A percentile compares a stretch with the other conserved stretches of the same genome.
phyloP scores from a whole-genome alignment of 2,113 vertebrate genomes.

The Muntiacus reevesi region DNA sequence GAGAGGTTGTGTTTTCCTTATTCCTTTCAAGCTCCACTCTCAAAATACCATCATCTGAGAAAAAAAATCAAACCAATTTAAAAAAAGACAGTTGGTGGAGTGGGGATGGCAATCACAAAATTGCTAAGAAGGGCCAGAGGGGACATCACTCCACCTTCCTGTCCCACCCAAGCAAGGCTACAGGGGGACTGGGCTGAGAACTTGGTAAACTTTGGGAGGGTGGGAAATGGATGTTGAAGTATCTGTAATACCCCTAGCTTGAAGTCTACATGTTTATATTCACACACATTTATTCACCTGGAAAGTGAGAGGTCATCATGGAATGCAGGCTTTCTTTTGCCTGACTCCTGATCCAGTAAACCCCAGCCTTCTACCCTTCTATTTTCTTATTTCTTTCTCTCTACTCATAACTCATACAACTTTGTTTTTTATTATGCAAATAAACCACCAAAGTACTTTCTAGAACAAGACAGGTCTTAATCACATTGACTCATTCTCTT shows the following conservation, averaged over 20 bases:
- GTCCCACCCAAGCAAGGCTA: neutral
- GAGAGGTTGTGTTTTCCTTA: neutral
- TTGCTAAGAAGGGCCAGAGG: neutral
- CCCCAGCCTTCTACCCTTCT: neutral
- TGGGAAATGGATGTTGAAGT: neutral
- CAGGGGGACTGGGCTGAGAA: neutral
- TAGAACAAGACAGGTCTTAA: neutral
- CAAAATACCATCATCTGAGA: neutral
- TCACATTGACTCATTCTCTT: neutral
- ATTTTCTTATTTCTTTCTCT: neutral
- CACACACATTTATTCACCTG: neutral
- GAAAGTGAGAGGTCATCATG: neutral
- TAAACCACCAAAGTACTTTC: neutral
- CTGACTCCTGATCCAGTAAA: neutral
- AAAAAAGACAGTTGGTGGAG: fast-evolving
- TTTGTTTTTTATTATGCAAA: neutral
- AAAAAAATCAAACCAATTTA: neutral
- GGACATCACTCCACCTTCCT: fast-evolving
- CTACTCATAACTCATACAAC: neutral
- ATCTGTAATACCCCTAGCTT: neutral
- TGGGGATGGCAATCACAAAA: neutral
- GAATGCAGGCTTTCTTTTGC: neutral
- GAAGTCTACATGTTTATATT: neutral
- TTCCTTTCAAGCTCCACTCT: neutral
- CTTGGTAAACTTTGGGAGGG: neutral